Base-by-base conservation (phyloP, 2,113 vertebrate species). In the Cinclus mexicanus region DNA sequence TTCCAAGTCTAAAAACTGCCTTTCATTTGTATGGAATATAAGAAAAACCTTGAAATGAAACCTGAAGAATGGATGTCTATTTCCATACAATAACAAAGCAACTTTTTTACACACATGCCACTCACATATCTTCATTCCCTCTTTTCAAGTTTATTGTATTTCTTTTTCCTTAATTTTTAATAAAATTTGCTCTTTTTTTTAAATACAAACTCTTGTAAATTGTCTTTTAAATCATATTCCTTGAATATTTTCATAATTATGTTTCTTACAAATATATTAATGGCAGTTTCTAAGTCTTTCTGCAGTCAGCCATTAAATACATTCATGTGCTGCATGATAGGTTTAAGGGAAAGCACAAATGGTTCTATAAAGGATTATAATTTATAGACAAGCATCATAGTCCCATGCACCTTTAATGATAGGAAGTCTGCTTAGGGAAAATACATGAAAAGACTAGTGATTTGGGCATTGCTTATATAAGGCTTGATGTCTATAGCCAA, bases 11-110 rank as follows among this genome's bases (percentile, higher is more conserved):
- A 39, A 89, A 93, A 96, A n/a, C 11, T 77, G 55, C 3, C 24
- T 94, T 82, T 67, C 16, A 72, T 87, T 92, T 86, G 5, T 63
- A 47, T n/a, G 12, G 75, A 85, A 95, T 91, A 56, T 76, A 68
- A 60, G 25, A 75, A 86, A 88, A 83, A 28, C 12, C 17, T 70
- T 77, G 55, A 89, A 29, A 24, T 63, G 50, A 95, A 93, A 79
- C 26, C 24, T 72, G 50, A 91, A 75, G 2, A 29, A n/a, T 12
- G 68, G 35, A 86, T 83, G 23, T 81, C 13, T 82, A 83, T 64
- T 82, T 69, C 25, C 9, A 29, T n/a, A 14, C 4, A 24, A 18
- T 17, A 42, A 61, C 13, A 7, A 17, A 61, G 4, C 3, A 2
- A 7, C 10, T 14, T 56, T 76, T 79, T 63, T 25, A 37, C 12